Base-by-base conservation (phyloP, 2,797 vertebrate species). In the Taeniopygia guttata region DNA sequence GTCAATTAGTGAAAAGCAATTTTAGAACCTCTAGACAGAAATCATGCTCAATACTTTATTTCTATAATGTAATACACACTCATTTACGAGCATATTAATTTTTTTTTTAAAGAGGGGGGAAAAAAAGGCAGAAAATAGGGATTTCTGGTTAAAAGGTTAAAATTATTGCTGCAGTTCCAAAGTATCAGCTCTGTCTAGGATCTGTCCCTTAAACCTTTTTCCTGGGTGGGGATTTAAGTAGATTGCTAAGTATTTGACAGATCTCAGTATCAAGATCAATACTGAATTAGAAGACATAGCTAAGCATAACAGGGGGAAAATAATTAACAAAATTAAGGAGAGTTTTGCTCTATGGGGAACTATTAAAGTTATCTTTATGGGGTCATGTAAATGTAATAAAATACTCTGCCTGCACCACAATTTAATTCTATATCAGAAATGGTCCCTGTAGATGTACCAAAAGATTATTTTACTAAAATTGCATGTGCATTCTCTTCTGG, bases 251-350 rank as follows among this genome's bases (percentile, higher is more conserved):
- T 96, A 90, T 96, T 94, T 96, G 96, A 97, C 96, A 96, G 97
- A 97, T 85, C 93, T 96, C 94, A 96, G 96, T 95, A 97, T 97
- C 97, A 97, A 97, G 97, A 97, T 97, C 97, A 97, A 97, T 97
- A 97, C 97, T 96, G 96, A 97, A 97, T 97, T 97, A 97, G 96
- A 96, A 97, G 97, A 97, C 95, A 94, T 94, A 96, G 95, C 97
- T 97, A 98, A 98, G 97, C 96, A 98, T 97, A 97, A 98, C 97
- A 38, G 12, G 94, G 97, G 96, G 96, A 26, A 97, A 97, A 97
- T 98, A 98, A 98, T 98, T 98, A 98, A 98, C 97, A 97, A 97
- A 98, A 97, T 98, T 97, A 98, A 97, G 96, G 96, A 96, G 95
- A 91, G 86, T 97, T 96, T 97, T 96, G 95, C 92, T 97, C 97